Evolutionary conservation across 2,113 vertebrate genomes (phyloP).

Genomic region (Chloroceryle aenea): DNA sequence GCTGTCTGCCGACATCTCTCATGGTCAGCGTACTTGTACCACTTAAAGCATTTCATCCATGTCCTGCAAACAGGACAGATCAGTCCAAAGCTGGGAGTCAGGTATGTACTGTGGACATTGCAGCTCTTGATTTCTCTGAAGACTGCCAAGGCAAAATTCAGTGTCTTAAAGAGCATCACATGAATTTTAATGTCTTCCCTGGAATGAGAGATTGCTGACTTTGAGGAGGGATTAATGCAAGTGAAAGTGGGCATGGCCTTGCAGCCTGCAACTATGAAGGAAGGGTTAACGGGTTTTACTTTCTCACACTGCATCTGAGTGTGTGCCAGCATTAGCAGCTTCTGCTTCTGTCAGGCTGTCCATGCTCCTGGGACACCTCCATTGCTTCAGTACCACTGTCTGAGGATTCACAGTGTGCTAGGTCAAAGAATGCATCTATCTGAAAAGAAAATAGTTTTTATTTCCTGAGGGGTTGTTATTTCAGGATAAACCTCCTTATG

Average conservation of each 20-base stretch:
- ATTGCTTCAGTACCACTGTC: background rate
- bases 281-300: background rate
- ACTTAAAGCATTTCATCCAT: conserved; percentile 92
- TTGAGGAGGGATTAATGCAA: background rate
- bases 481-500: background rate
- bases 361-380: background rate
- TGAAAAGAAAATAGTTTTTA: background rate
- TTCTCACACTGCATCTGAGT: background rate
- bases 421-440: background rate
- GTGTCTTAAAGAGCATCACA: background rate
- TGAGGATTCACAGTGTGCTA: background rate
- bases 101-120: conserved; percentile 77
- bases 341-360: background rate
- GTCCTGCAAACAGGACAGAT: conserved; percentile 86
- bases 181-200: background rate
- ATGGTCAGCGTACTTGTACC: conserved; percentile 93
- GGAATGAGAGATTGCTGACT: background rate
- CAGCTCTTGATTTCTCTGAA: background rate
- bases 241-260: background rate
- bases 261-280: background rate
- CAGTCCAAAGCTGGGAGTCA: conserved; percentile 90
- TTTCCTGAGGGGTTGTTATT: background rate
- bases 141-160: background rate
- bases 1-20: conserved; percentile 89
- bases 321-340: background rate